A percentile compares a stretch with the other conserved stretches of the same genome.
Evolutionary conservation across 2,113 vertebrate genomes (phyloP).

Genomic region (Alces alces): DNA sequence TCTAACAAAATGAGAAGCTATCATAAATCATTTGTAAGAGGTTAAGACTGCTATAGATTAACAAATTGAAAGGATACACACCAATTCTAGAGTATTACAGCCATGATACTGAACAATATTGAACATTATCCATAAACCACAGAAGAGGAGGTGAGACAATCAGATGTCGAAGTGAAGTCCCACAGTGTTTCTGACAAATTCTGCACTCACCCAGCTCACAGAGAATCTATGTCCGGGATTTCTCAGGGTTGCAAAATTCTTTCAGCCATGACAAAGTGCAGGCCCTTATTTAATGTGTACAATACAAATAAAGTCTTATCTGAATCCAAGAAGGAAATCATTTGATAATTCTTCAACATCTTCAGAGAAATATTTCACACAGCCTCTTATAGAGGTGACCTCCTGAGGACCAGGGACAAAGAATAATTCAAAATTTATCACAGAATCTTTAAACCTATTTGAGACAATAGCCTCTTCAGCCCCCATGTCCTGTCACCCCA

Average conservation of each 20-base stretch:
- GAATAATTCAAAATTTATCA: background rate
- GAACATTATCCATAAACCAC: background rate
- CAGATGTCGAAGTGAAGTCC: background rate
- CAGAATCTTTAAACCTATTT: background rate
- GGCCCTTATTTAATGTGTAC: background rate
- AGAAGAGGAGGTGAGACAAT: background rate
- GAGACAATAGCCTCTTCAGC: background rate
- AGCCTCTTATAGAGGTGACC: background rate
- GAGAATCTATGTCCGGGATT: background rate
- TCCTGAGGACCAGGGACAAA: background rate
- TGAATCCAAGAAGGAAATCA: background rate
- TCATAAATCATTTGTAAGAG: background rate
- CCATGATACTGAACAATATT: background rate
- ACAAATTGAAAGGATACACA: background rate
- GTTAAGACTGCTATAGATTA: background rate
- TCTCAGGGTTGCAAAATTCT: background rate
- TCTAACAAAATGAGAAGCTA: background rate
- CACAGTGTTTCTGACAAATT: background rate
- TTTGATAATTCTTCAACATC: background rate
- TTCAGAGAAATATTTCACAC: background rate
- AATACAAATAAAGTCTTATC: background rate
- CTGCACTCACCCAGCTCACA: background rate
- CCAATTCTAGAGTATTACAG: background rate
- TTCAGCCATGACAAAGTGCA: background rate
- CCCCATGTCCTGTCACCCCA: too few species aligned